Conservation (phyloP, 2,113 vertebrate genomes). For the Pluvianellus socialis region DNA sequence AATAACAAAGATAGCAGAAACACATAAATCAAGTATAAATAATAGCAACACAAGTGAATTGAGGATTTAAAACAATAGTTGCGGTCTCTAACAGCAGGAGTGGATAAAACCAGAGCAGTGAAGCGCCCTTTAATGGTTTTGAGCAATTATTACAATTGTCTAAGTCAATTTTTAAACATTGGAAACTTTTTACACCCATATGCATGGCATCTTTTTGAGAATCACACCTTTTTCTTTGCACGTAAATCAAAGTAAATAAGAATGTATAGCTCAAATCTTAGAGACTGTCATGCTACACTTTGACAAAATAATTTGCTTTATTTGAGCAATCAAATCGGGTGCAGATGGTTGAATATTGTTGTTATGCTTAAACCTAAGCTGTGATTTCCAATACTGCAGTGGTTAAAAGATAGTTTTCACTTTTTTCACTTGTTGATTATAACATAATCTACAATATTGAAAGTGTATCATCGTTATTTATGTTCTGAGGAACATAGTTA, state of each 20-base stretch:
- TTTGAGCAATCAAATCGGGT: not conserved
- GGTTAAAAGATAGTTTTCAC: not conserved
- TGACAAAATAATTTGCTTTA: not conserved
- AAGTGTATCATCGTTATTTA: not conserved
- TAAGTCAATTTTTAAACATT: not conserved
- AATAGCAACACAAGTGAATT: slow-evolving; percentile 4
- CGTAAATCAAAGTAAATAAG: not conserved
- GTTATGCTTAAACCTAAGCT: not conserved
- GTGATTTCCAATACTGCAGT: not conserved
- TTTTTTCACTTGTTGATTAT: not conserved
- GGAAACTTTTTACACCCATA: not conserved
- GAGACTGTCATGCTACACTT: not conserved
- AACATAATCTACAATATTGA: not conserved
- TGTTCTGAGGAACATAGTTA: not conserved
- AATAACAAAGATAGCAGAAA: slow-evolving; percentile 61
- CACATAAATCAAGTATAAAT: slow-evolving; percentile 63
- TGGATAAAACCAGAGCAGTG: not conserved
- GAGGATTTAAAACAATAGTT: slow-evolving; percentile 19
- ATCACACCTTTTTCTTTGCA: not conserved
- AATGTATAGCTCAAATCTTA: not conserved
- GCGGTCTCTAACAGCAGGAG: not conserved
- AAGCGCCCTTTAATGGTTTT: not conserved
- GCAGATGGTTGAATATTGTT: not conserved
- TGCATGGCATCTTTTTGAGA: not conserved
- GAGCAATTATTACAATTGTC: not conserved